Conservation (phyloP, 2,113 vertebrate species). For the Canis aureus region DNA sequence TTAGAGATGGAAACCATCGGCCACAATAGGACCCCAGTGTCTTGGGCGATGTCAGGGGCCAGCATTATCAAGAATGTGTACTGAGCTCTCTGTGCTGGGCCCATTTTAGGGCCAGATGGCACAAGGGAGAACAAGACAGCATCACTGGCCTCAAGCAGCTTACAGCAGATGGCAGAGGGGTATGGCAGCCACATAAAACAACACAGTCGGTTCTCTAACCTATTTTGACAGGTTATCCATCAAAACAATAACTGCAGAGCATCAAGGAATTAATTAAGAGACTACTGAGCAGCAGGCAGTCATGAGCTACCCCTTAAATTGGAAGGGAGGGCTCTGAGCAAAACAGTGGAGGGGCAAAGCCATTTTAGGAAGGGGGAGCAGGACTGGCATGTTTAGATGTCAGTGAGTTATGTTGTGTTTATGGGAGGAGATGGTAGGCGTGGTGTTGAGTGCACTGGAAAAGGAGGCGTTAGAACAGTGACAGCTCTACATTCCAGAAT, state of each 20-base stretch:
- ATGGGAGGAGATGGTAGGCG: not conserved
- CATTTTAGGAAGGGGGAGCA: not conserved
- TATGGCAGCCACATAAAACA: not conserved
- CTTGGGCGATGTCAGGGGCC: not conserved
- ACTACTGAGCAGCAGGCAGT: not conserved
- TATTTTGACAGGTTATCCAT: not conserved
- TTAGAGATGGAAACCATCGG: not conserved
- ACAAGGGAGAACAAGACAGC: not conserved
- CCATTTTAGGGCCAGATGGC: not conserved
- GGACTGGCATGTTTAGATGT: not conserved
- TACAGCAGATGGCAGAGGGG: not conserved
- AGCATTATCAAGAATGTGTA: not conserved
- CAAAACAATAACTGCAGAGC: not conserved
- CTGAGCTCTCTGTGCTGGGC: not conserved
- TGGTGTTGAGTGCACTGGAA: not conserved
- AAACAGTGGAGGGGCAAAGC: not conserved
- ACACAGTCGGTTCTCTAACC: not conserved
- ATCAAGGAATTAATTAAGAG: not conserved
- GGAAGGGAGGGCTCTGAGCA: not conserved
- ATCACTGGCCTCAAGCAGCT: not conserved
- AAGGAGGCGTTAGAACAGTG: not conserved
- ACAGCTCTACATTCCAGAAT: not conserved
- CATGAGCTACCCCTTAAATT: not conserved
- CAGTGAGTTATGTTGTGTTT: not conserved
- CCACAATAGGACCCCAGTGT: not conserved